Conservation (phyloP, 2,113 vertebrate species). For the Coturnix japonica region DNA sequence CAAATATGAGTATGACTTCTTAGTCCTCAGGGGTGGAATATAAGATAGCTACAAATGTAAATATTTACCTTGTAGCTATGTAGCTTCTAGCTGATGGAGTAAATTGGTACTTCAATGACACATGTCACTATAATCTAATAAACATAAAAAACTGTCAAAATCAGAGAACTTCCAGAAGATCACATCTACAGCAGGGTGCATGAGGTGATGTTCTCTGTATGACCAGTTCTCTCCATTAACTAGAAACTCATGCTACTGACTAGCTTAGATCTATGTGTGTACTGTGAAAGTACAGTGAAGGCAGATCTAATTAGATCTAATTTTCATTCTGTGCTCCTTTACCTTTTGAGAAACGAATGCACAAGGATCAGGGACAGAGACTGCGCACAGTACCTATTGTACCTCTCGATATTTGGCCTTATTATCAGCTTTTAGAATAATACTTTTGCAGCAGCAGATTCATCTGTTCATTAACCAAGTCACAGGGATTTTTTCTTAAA, state of each 20-base stretch:
- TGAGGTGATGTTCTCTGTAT: not conserved
- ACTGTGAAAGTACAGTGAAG: not conserved
- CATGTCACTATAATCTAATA: not conserved
- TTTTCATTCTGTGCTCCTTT: not conserved
- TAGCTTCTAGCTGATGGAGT: not conserved
- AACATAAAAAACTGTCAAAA: not conserved
- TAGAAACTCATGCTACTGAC: not conserved
- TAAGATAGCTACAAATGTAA: not conserved
- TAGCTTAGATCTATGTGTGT: not conserved
- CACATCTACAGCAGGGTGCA: not conserved
- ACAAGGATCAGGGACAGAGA: not conserved
- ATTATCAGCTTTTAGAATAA: not conserved
- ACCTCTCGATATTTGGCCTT: not conserved
- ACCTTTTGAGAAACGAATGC: not conserved
- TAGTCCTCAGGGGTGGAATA: not conserved
- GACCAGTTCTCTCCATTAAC: not conserved
- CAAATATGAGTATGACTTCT: not conserved
- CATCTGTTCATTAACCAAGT: not conserved
- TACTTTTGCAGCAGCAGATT: not conserved
- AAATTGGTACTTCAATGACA: not conserved
- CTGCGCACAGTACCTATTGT: not conserved
- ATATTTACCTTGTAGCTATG: not conserved
- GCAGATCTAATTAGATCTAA: not conserved
- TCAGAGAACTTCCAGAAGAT: not conserved
- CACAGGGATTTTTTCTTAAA: not conserved